Evolutionary conservation across 2,113 vertebrate genomes (phyloP).

Genomic region (Plotosus lineatus): DNA sequence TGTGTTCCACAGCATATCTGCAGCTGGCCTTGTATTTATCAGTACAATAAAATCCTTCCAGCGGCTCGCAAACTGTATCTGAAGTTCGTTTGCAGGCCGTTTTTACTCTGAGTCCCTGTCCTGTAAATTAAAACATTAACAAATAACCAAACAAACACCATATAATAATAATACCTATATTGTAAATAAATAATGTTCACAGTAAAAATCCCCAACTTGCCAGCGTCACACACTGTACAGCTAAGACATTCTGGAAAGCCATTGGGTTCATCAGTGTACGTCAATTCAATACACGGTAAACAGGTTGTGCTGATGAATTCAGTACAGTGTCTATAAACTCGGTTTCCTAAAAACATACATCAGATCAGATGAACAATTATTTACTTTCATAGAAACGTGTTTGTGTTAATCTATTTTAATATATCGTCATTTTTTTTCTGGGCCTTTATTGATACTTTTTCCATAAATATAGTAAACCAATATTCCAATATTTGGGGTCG

Average conservation of each 20-base stretch:
- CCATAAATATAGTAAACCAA: too few species aligned
- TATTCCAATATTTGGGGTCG: too few species aligned
- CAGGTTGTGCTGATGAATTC: conserved; percentile 37
- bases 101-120: conserved; percentile 31
- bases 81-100: conserved; percentile 36
- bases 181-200: neutral
- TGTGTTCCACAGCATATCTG: conserved; percentile 29
- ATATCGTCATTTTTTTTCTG: neutral
- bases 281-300: conserved; percentile 24
- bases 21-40: conserved; percentile 20
- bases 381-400: neutral
- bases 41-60: conserved; percentile 46
- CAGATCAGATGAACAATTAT: neutral
- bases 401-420: neutral
- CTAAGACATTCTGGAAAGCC: conserved; percentile 5
- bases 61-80: conserved; percentile 48
- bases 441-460: too few species aligned
- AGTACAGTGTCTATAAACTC: conserved; percentile 50
- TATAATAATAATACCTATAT: neutral
- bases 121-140: conserved; percentile 31
- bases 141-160: neutral
- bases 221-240: conserved; percentile 42
- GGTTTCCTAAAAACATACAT: conserved; percentile 16
- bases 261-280: conserved; percentile 45
- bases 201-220: conserved; percentile 25